These are phyloP conservation scores for Ceriagrion tenellum DNA, from an alignment of 2,888 invertebrate genomes.

Conservation along the genomic window DNA sequence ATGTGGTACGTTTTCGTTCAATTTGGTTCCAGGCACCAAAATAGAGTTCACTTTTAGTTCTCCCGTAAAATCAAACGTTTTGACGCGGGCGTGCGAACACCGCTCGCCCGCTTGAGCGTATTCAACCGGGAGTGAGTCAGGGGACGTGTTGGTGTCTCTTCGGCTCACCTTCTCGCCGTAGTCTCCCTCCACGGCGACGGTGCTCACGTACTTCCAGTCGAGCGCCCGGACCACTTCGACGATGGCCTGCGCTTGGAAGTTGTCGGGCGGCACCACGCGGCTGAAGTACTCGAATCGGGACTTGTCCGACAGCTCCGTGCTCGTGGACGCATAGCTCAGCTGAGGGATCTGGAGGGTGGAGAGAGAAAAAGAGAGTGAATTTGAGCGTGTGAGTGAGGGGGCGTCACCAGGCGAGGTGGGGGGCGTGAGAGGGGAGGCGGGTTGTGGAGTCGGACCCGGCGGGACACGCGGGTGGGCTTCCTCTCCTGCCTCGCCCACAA, in stretches of 20 bases:
- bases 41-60: too few species aligned
- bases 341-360: slow-evolving; percentile 82
- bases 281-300: slow-evolving; percentile 85
- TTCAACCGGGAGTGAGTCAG: too few species aligned
- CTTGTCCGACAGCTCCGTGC: slow-evolving; percentile 85
- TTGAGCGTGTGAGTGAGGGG: not conserved
- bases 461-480: not conserved
- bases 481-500: too few species aligned
- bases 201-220: slow-evolving; percentile 89
- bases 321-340: slow-evolving; percentile 86
- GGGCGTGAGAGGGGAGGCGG: too few species aligned
- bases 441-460: not conserved
- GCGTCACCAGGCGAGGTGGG: too few species aligned
- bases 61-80: too few species aligned
- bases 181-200: slow-evolving; percentile 87
- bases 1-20: too few species aligned
- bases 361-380: not conserved
- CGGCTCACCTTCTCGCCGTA: slow-evolving; percentile 85
- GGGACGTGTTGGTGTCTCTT: too few species aligned
- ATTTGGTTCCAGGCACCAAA: too few species aligned
- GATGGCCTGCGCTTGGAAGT: slow-evolving; percentile 85
- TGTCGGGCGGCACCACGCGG: slow-evolving; percentile 86
- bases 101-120: too few species aligned
- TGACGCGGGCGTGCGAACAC: too few species aligned
- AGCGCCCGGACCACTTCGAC: slow-evolving; percentile 84